Evolutionary conservation across 2,888 invertebrate genomes (phyloP).

Genomic region (Limnephilus marmoratus): DNA sequence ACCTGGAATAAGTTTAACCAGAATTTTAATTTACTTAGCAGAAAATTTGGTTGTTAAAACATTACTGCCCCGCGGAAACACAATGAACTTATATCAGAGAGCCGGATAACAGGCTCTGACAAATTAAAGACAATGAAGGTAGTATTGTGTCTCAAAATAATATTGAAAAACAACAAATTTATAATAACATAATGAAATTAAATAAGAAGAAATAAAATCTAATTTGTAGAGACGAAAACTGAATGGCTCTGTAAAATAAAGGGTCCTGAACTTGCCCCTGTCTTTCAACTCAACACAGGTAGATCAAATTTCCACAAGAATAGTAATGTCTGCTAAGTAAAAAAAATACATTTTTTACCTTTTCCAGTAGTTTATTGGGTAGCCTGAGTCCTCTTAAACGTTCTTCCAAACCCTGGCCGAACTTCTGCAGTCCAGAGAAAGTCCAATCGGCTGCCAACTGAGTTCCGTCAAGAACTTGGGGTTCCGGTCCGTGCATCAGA

Average conservation of each 20-base stretch:
- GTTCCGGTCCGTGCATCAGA: constrained; percentile 91
- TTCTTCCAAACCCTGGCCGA: constrained; percentile 95
- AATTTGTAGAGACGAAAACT: no score
- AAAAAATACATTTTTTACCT: constrained; percentile 77
- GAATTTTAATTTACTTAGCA: not conserved
- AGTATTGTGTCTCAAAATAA: not conserved
- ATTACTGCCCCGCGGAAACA: no score
- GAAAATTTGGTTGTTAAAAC: not conserved
- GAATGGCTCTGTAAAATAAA: no score
- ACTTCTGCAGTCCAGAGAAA: constrained; percentile 95
- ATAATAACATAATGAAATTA: no score
- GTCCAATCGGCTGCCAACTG: constrained; percentile 97
- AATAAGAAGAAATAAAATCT: no score
- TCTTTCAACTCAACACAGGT: not conserved
- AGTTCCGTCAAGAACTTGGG: constrained; percentile 92
- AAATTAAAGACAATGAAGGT: constrained; percentile 14
- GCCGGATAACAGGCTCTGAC: not conserved
- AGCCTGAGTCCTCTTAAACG: constrained; percentile 89
- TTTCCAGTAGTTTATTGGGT: constrained; percentile 90
- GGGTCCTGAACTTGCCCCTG: not conserved
- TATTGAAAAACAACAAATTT: not conserved
- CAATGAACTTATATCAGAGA: not conserved
- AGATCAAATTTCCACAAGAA: constrained; percentile 4
- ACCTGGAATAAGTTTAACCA: constrained; percentile 79
- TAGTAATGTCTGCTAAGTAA: not conserved